Conservation (phyloP, 2,797 vertebrate species). For the Aeoliscus strigatus region DNA sequence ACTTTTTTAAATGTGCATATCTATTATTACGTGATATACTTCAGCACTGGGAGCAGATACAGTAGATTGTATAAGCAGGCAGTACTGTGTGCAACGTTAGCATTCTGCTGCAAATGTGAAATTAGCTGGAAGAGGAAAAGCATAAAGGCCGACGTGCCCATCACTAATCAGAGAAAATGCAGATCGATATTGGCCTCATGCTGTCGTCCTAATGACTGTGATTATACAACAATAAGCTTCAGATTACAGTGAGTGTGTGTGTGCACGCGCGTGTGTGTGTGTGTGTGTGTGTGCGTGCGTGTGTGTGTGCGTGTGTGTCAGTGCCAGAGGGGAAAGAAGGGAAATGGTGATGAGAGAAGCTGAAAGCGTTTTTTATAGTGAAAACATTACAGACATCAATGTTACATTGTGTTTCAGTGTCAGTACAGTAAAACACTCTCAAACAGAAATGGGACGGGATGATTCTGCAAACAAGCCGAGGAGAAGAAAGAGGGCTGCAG, state of each 20-base stretch:
- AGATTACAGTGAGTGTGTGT: constrained; percentile 33
- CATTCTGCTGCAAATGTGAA: constrained; percentile 44
- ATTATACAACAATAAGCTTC: constrained; percentile 42
- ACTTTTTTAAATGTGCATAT: too few relatives aligned
- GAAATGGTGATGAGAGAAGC: constrained; percentile 10
- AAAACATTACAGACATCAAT: constrained; percentile 29
- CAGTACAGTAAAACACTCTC: constrained; percentile 28
- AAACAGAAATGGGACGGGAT: constrained; percentile 10
- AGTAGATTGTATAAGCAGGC: too few relatives aligned
- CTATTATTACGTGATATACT: too few relatives aligned
- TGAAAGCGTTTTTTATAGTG: constrained; percentile 28
- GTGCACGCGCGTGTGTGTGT: too few relatives aligned
- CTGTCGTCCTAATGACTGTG: constrained; percentile 43
- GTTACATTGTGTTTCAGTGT: constrained; percentile 26
- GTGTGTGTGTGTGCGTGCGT: too few relatives aligned
- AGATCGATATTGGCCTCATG: constrained; percentile 46
- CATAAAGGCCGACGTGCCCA: constrained; percentile 46
- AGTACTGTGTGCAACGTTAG: too few relatives aligned
- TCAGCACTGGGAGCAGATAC: too few relatives aligned
- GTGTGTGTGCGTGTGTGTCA: too few relatives aligned
- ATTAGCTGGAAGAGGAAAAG: constrained; percentile 43
- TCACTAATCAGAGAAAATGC: constrained; percentile 54
- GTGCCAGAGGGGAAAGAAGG: constrained; percentile 9
- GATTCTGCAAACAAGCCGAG: constrained; percentile 1
- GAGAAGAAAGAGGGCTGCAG: constrained; percentile 32